A percentile compares a stretch with the other conserved stretches of the same genome.
phyloP scores from a whole-genome alignment of 2,113 vertebrate genomes.

The Tenrec ecaudatus region DNA sequence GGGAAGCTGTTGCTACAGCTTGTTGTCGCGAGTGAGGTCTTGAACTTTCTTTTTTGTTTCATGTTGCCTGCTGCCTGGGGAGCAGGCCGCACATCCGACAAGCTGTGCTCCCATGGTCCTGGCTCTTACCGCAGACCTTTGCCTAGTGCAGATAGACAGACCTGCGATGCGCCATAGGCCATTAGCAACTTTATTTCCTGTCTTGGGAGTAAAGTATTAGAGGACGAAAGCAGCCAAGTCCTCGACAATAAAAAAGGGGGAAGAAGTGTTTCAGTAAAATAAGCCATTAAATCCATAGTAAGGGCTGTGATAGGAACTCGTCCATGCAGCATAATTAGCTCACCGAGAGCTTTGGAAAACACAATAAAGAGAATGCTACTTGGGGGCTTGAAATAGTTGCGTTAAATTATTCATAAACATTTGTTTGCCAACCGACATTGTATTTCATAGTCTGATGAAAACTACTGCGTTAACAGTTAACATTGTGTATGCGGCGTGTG shows the following conservation, averaged over 20 bases:
- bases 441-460: constrained; percentile 56
- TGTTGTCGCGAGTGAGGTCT: constrained; percentile 77
- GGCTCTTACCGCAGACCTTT: constrained; percentile 41
- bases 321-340: constrained; percentile 38
- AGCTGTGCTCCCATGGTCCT: constrained; percentile 58
- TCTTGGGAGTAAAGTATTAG: background rate
- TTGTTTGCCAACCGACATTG: constrained; percentile 59
- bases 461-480: constrained; percentile 54
- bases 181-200: constrained; percentile 1
- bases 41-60: constrained; percentile 80
- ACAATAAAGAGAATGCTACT: constrained; percentile 34
- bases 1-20: constrained; percentile 51
- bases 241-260: background rate
- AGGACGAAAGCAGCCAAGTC: background rate
- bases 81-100: constrained; percentile 35
- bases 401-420: constrained; percentile 73
- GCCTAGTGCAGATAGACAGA: constrained; percentile 32
- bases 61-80: constrained; percentile 67
- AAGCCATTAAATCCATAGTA: constrained; percentile 35
- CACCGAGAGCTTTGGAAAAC: constrained; percentile 59
- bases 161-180: background rate
- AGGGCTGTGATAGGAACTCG: background rate
- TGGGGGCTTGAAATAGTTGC: constrained; percentile 36
- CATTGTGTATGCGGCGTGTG: background rate
- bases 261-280: constrained; percentile 5